Percentiles rank a stretch among this genome's conserved stretches.
These are phyloP conservation scores for Temnothorax rugatulus DNA, from an alignment of 2,888 invertebrate species.

Conservation along the genomic window DNA sequence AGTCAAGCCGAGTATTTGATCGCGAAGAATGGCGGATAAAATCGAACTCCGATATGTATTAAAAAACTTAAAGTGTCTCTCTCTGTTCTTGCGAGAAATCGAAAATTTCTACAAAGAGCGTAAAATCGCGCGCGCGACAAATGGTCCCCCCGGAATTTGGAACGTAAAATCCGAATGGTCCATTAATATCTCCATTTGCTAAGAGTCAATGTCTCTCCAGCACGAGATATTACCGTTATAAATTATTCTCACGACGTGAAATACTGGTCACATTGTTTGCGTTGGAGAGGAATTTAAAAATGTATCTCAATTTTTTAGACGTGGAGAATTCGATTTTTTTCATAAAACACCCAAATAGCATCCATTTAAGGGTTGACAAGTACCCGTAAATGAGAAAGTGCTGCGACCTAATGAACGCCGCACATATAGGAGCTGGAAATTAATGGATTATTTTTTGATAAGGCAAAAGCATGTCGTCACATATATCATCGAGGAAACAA, in stretches of 20 bases:
- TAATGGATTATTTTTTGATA: conserved; percentile 41
- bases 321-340: background rate
- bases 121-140: background rate
- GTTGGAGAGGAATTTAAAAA: background rate
- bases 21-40: conserved; percentile 15
- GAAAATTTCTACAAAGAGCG: background rate
- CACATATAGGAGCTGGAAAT: background rate
- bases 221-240: background rate
- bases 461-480: conserved; percentile 21
- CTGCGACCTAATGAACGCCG: background rate
- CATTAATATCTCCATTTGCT: background rate
- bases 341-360: background rate
- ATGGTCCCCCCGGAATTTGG: background rate
- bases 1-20: conserved; percentile 46
- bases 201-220: background rate
- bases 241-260: background rate
- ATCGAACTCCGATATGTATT: conserved; percentile 32
- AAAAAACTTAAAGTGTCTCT: conserved; percentile 16
- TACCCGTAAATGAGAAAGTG: background rate
- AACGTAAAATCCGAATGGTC: background rate
- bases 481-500: conserved; percentile 6
- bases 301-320: background rate
- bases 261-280: background rate
- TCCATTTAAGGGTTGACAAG: background rate
- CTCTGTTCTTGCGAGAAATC: background rate